Base-by-base conservation (phyloP, 2,888 invertebrate genomes). In the Nomada hirtipes region DNA sequence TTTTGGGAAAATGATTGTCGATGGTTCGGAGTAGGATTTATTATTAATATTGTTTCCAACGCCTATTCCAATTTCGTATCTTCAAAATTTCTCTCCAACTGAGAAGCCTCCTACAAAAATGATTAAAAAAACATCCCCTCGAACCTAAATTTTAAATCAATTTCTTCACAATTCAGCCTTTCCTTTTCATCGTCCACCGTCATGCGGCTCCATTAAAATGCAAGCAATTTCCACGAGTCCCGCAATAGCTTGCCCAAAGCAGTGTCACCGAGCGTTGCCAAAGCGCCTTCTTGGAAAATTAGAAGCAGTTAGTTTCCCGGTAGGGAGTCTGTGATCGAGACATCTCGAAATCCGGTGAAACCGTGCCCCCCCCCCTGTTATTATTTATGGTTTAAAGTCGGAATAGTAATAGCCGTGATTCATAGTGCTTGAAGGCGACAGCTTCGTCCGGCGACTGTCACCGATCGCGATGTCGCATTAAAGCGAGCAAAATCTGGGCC, bases 391-490 rank as follows among this genome's bases (percentile, higher is more conserved):
- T 65, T 71, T 72, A 74, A 80, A 83, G 69, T 47, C 36, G 68
- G 75, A 83, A 76, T 83, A 79, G 87, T 76, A 76, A 86, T 79
- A 70, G 68, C 76, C 52, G 72, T 87, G 85, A 86, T 82, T 87
- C 86, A 85, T 69, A 42, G 63, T 29, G 61, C 36, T 75, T 60
- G 55, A 60, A 82, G 72, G 63, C 76, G 85, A 76, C 85, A 84
- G 74, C 75, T 70, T 86, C 85, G 87, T 84, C 87, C 85, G 82
- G 82, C 65, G 79, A 76, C 74, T 76, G 76, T 74, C 82, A 70
- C 85, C 71, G 82, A 86, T 86, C 47, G 76, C 82, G 57, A 75
- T 86, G 87, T 86, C 86, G 86, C 79, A 76, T 84, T 86, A 82
- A 77, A 64, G 77, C 70, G 52, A 61, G 29, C 79, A 69, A 85